These are phyloP conservation scores for Psettodes erumei DNA, from an alignment of 2,113 vertebrate species.

Conservation along the genomic window DNA sequence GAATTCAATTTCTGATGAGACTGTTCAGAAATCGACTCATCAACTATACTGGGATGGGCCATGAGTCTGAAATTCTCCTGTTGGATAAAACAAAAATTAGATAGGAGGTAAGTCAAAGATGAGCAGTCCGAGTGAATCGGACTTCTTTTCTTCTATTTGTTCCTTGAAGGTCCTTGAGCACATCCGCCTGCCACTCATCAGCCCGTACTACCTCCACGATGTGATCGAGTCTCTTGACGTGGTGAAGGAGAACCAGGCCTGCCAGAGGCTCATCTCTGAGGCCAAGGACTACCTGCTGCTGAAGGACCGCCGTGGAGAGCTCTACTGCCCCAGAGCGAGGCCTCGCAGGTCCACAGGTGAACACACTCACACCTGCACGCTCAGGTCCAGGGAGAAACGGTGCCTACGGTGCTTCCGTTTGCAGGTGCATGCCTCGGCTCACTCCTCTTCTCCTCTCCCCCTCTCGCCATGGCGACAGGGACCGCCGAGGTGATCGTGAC, in stretches of 20 bases:
- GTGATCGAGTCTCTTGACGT: slow-evolving; percentile 82
- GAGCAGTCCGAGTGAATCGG: neutral
- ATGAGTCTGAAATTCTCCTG: neutral
- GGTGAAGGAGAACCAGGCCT: slow-evolving; percentile 80
- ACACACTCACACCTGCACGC: neutral
- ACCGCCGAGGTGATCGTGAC: slow-evolving; percentile 85
- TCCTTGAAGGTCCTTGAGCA: slow-evolving; percentile 83
- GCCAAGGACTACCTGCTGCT: slow-evolving; percentile 86
- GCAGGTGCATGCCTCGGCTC: neutral
- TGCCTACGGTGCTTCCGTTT: neutral
- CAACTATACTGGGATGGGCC: no score
- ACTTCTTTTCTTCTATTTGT: neutral
- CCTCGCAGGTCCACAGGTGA: slow-evolving; percentile 83
- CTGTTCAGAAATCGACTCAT: neutral
- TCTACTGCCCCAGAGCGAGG: slow-evolving; percentile 78
- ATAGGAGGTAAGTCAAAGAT: no score
- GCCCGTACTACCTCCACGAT: slow-evolving; percentile 87
- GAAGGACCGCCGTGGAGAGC: slow-evolving; percentile 85
- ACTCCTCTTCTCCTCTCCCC: slow-evolving; percentile 12
- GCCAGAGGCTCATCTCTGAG: slow-evolving; percentile 85
- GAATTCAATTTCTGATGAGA: no score
- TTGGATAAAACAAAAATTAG: no score
- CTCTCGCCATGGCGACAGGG: slow-evolving; percentile 73
- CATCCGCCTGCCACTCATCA: slow-evolving; percentile 83
- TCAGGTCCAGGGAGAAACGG: neutral